These are phyloP conservation scores for Eulemur coronatus DNA, from an alignment of 2,797 vertebrate species.

Conservation along the genomic window DNA sequence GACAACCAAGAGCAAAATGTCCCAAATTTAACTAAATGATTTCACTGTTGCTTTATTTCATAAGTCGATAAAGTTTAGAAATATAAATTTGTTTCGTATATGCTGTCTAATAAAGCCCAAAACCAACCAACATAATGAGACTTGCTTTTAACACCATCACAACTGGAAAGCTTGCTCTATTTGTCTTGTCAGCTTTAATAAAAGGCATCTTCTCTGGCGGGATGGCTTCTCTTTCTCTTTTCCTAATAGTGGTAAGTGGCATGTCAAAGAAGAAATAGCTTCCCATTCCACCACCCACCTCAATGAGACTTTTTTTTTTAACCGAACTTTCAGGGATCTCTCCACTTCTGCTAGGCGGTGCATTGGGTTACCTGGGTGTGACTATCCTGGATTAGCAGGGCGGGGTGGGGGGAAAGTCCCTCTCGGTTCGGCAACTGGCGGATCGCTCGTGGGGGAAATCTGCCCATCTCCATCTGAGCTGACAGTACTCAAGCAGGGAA, in stretches of 20 bases:
- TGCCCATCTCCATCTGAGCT: not conserved
- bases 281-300: conserved; percentile 56
- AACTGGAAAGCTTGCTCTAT: conserved; percentile 65
- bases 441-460: not conserved
- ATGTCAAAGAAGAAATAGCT: conserved; percentile 66
- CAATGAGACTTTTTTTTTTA: not conserved
- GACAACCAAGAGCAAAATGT: conserved; percentile 24
- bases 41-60: not conserved
- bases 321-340: conserved; percentile 6
- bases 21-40: conserved; percentile 38
- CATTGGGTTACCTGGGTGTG: not conserved
- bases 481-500: not conserved
- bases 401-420: not conserved
- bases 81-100: conserved; percentile 53
- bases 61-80: conserved; percentile 66
- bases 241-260: conserved; percentile 70
- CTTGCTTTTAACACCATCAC: conserved; percentile 72
- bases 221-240: conserved; percentile 61
- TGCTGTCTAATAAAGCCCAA: conserved; percentile 61
- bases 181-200: conserved; percentile 77
- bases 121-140: conserved; percentile 66
- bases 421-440: not conserved
- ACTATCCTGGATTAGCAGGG: not conserved
- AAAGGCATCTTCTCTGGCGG: conserved; percentile 63
- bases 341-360: not conserved